Base-by-base conservation (phyloP, 2,113 vertebrate genomes). In the Epinephelus cyanopodus region DNA sequence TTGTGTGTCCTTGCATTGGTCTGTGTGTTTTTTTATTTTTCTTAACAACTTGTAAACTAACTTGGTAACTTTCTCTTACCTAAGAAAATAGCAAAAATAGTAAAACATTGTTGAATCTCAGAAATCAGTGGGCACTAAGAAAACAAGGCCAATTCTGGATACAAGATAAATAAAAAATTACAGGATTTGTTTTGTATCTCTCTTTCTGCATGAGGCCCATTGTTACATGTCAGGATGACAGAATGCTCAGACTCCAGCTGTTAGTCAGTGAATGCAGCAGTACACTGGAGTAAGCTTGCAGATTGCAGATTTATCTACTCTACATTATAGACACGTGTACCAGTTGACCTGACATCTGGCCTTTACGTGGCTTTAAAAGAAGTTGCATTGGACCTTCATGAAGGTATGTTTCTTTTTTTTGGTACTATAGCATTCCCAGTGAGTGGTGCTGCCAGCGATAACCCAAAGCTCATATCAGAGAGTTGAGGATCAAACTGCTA, bases 391-490 rank as follows among this genome's bases (percentile, higher is more conserved):
- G 66, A 81, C 42, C 67, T 67, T 78, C 54, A 75, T 82, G 79
- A 81, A 77, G 66, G 70, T 63, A 54, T 63, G 6, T 65, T 67
- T 33, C 11, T 14, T 48, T 14, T 48, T 45, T 74, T 74, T 58
- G 61, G 37, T 52, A 27, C 63, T 25, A 37, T 53, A 80, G 54
- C 73, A 61, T 82, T 71, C 84, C 57, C 79, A 82, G 77, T 68
- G 82, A 85, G 87, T 25, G 56, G 39, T 74, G 45, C 76, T 72
- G 71, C 54, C 68, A 73, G 58, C 23, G 81, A 91, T 86, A 91
- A 88, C 68, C 76, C 75, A 81, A 72, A 89, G 75, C 82, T 86
- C 76, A 87, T 81, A 92, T 92, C 87, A 88, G 67, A 89, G 79
- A 87, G 84, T 27, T 50, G 47, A 57, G 65, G 83, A 90, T 92